Evolutionary conservation across 2,888 invertebrate species (phyloP).

Genomic region (Disparrhopalites patrizii): DNA sequence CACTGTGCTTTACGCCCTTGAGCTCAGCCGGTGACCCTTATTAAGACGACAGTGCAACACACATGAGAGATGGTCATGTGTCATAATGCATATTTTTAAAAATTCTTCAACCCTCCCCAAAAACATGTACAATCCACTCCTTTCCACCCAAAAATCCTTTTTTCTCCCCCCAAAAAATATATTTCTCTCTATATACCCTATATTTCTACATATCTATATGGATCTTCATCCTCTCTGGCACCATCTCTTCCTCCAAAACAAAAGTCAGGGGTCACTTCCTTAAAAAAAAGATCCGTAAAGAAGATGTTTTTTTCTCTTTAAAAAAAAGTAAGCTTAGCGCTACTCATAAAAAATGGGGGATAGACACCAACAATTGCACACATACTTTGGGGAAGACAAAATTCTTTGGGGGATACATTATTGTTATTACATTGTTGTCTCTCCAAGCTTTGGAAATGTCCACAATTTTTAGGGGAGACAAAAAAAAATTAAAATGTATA

Average conservation of each 20-base stretch:
- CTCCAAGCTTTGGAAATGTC: neutral
- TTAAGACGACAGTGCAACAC: conserved; percentile 23
- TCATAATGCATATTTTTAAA: conserved; percentile 20
- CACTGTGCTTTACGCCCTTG: conserved; percentile 17
- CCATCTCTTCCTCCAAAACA: neutral
- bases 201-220: neutral
- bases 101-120: no score
- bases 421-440: neutral
- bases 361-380: no score
- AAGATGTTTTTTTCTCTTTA: no score
- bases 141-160: conserved; percentile 24
- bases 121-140: no score
- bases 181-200: neutral
- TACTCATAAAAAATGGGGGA: no score
- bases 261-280: conserved; percentile 26
- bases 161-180: conserved; percentile 1
- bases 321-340: no score
- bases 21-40: conserved; percentile 27
- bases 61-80: conserved; percentile 24
- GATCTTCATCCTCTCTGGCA: conserved; percentile 1
- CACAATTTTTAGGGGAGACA: no score
- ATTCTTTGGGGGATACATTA: neutral
- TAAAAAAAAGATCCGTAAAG: no score
- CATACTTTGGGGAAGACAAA: neutral
- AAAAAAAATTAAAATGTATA: no score